Percentiles rank a stretch among this genome's conserved stretches.
These are phyloP conservation scores for Monopis laevigella DNA, from an alignment of 2,888 invertebrate genomes.

Conservation along the genomic window DNA sequence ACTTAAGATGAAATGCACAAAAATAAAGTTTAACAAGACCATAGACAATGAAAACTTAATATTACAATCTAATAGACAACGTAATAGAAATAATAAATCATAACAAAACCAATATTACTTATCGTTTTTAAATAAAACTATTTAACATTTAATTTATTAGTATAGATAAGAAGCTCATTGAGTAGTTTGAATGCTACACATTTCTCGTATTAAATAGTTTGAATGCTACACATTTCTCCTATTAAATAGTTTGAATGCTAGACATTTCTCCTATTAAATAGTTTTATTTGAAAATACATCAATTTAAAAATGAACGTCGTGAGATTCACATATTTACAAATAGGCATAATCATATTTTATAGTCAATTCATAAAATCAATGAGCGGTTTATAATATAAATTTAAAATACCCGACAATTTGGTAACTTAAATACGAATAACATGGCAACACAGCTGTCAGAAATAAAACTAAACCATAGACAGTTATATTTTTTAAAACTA, in stretches of 20 bases:
- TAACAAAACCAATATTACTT: too few relatives aligned
- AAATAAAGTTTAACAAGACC: constrained; percentile 27
- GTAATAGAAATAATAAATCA: constrained; percentile 3
- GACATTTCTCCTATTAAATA: too few relatives aligned
- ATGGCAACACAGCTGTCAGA: constrained; percentile 7
- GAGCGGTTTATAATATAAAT: constrained; percentile 4
- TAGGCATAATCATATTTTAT: neutral
- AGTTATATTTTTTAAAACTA: too few relatives aligned
- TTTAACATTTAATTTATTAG: too few relatives aligned
- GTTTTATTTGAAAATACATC: too few relatives aligned
- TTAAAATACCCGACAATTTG: neutral
- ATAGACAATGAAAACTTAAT: constrained; percentile 49
- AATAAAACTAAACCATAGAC: too few relatives aligned
- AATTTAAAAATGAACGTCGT: neutral
- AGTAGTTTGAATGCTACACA: too few relatives aligned
- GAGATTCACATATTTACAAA: constrained; percentile 8
- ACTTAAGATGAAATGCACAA: constrained; percentile 26
- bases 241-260: too few relatives aligned
- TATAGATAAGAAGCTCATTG: too few relatives aligned
- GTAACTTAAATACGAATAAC: neutral
- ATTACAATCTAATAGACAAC: constrained; percentile 20
- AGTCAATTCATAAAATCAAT: constrained; percentile 3
- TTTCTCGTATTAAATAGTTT: too few relatives aligned
- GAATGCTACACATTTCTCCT: too few relatives aligned
- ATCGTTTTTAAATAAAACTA: too few relatives aligned